Conservation (phyloP, 2,888 invertebrate genomes). For the Mongoloraphidia duomilia region DNA sequence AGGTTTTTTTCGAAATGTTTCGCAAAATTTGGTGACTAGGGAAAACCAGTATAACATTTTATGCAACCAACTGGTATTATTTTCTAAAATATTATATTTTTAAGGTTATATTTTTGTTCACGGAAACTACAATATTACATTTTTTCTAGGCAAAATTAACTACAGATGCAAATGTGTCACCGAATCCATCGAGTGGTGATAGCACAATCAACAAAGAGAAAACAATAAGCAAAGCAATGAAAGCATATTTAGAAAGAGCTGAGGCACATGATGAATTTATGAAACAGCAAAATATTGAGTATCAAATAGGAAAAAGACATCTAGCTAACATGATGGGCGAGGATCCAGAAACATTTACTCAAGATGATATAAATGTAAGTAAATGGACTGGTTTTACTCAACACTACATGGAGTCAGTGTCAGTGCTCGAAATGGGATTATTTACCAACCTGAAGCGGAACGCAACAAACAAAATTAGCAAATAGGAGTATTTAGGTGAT, state of each 20-base stretch:
- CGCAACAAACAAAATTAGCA: no score
- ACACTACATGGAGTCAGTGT: no score
- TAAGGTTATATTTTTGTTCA: slow-evolving; percentile 1
- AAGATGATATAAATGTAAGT: slow-evolving; percentile 71
- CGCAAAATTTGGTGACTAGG: no score
- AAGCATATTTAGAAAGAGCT: slow-evolving; percentile 71
- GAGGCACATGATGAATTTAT: slow-evolving; percentile 72
- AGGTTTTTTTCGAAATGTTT: no score
- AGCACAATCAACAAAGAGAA: slow-evolving; percentile 27
- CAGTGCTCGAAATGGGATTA: no score
- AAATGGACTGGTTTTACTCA: background rate
- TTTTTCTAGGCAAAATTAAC: slow-evolving; percentile 7
- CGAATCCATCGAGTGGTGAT: background rate
- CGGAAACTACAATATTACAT: background rate
- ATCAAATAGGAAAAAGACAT: slow-evolving; percentile 84
- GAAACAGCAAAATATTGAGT: slow-evolving; percentile 62
- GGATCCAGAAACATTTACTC: slow-evolving; percentile 76
- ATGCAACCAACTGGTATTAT: no score
- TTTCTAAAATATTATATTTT: slow-evolving; percentile 1
- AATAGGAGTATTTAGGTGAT: no score
- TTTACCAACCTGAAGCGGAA: no score
- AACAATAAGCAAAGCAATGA: slow-evolving; percentile 78
- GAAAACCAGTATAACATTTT: no score
- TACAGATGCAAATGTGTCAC: slow-evolving; percentile 1
- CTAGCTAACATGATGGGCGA: slow-evolving; percentile 98